These are phyloP conservation scores for Leucopsar rothschildi DNA, from an alignment of 2,113 vertebrate genomes.

Conservation along the genomic window DNA sequence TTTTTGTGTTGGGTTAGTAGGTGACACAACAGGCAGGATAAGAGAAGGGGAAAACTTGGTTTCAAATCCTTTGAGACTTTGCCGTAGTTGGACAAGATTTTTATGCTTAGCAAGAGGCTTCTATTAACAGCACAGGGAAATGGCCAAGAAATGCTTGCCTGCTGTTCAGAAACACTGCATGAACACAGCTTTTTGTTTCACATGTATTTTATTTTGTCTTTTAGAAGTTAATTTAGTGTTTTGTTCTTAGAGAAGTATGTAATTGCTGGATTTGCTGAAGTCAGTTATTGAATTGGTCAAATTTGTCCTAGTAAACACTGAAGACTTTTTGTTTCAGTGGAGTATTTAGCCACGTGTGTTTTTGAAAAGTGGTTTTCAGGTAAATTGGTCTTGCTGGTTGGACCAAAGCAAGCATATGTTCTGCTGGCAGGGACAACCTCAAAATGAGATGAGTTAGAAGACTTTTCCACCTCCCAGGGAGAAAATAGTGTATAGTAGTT, in stretches of 20 bases:
- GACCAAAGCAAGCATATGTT: not conserved
- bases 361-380: not conserved
- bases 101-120: not conserved
- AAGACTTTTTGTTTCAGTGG: not conserved
- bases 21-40: not conserved
- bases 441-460: not conserved
- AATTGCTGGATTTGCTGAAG: not conserved
- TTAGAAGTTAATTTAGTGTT: not conserved
- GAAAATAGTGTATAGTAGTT: not conserved
- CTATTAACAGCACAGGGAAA: not conserved
- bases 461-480: not conserved
- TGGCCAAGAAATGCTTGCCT: not conserved
- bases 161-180: not conserved
- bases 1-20: not conserved
- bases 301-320: not conserved
- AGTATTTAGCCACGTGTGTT: not conserved
- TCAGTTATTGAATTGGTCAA: not conserved
- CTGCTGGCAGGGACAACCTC: not conserved
- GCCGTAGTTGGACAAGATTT: not conserved
- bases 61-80: constrained; percentile 41
- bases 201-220: not conserved
- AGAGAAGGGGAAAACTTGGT: not conserved
- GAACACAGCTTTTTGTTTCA: not conserved
- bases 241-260: not conserved
- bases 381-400: not conserved